Evolutionary conservation across 2,888 invertebrate genomes (phyloP), one percentile per base, ranked within the genome.

Genomic region (Tanytarsus gracilentus): DNA sequence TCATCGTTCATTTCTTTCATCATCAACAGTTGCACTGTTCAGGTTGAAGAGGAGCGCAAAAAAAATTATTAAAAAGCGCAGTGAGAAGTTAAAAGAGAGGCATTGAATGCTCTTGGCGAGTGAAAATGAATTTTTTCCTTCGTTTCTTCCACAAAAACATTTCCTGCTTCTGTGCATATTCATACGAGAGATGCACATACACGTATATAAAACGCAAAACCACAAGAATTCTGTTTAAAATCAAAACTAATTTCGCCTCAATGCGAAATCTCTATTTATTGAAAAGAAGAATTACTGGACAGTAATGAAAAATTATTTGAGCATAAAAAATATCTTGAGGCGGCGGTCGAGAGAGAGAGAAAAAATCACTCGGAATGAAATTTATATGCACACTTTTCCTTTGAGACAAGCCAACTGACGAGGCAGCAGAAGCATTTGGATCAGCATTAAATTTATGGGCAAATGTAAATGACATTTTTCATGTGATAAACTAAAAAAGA

Each of bases 91-190:
- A n/a, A n/a, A n/a, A n/a, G n/a, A n/a, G n/a, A n/a, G n/a, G n/a
- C n/a, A n/a, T n/a, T n/a, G n/a, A n/a, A n/a, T n/a, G n/a, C n/a
- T n/a, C n/a, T n/a, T n/a, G n/a, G n/a, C n/a, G n/a, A n/a, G n/a
- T n/a, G n/a, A n/a, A n/a, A n/a, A 14, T 6, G n/a, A 14, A 23
- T 49, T 49, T 23, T 49, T 8, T 39, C 27, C 27, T 44, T 44
- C 44, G 1, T 44, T 25, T 49, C 16, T 9, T 9, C 4, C 6
- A 21, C 11, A 30, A 25, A 6, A 39, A 39, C 7, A 55, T 55
- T 55, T 55, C 55, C 39, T 39, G 55, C 55, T 55, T 40, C 55
- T 55, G 55, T 55, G 40, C 14, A 27, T 27, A 40, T 16, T 40
- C 14, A 16, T 40, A 11, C 44, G 5, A 23, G 5, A 36, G n/a